Evolutionary conservation across 2,113 vertebrate genomes (phyloP).

Genomic region (Chionodraco myersi): DNA sequence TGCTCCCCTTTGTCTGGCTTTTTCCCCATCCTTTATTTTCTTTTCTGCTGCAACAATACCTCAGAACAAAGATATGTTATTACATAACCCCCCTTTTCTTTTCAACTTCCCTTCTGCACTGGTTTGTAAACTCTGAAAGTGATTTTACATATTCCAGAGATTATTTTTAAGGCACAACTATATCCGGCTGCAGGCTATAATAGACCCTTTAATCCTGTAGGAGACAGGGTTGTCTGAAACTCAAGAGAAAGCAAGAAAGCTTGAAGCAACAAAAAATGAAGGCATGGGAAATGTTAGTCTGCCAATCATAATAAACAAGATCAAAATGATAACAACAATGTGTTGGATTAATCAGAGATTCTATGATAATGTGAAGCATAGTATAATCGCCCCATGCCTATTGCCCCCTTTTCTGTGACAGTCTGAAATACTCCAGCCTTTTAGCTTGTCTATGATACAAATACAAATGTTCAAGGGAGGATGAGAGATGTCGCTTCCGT

Average conservation of each 20-base stretch:
- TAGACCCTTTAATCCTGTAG: constrained; percentile 26
- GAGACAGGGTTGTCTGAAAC: constrained; percentile 13
- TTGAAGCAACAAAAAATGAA: neutral
- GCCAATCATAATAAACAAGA: neutral
- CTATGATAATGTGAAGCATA: constrained; percentile 8
- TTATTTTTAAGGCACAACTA: constrained; percentile 33
- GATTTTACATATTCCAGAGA: constrained; percentile 40
- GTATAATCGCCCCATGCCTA: neutral
- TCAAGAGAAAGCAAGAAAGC: neutral
- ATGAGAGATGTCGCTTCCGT: constrained; percentile 44
- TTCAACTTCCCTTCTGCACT: neutral
- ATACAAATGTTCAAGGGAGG: constrained; percentile 25
- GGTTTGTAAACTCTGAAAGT: constrained; percentile 24
- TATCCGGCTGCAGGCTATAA: constrained; percentile 44
- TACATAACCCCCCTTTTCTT: constrained; percentile 34
- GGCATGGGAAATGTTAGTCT: neutral
- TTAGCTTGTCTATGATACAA: constrained; percentile 40
- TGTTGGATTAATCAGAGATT: neutral
- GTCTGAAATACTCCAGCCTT: constrained; percentile 28
- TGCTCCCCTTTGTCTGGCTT: neutral
- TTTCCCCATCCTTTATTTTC: constrained; percentile 9
- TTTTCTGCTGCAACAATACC: constrained; percentile 11
- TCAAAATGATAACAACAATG: neutral
- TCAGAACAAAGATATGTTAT: constrained; percentile 36
- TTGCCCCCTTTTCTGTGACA: constrained; percentile 22